Percentiles rank a stretch among this genome's conserved stretches.
These are phyloP conservation scores for Atta colombica DNA, from an alignment of 1,140 invertebrate species.

Conservation along the genomic window DNA sequence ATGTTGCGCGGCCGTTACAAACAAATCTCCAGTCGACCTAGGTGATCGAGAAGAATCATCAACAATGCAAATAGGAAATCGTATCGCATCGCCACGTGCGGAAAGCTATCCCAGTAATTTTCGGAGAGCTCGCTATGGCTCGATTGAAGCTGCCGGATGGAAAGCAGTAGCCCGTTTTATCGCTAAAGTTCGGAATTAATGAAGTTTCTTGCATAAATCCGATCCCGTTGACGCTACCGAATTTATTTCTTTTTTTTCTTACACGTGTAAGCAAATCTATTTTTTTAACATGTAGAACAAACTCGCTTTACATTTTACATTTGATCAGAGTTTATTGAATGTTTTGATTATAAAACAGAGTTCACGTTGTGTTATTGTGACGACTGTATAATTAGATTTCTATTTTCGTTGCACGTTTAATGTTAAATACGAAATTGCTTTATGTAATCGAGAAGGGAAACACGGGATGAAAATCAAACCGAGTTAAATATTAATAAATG, in stretches of 20 bases:
- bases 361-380: neutral
- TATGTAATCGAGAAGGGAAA: neutral
- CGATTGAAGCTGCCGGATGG: neutral
- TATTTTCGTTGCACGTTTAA: constrained; percentile 8
- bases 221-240: neutral
- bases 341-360: neutral
- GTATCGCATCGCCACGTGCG: neutral
- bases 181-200: constrained; percentile 13
- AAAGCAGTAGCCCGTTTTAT: neutral
- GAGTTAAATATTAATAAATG: neutral
- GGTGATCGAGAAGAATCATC: neutral
- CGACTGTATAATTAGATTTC: constrained; percentile 24
- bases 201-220: constrained; percentile 13
- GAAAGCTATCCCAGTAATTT: constrained; percentile 10
- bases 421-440: constrained; percentile 14
- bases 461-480: neutral
- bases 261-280: neutral
- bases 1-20: constrained; percentile 54
- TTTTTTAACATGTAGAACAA: neutral
- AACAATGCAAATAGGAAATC: constrained; percentile 33
- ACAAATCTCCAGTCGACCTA: constrained; percentile 49
- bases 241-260: neutral
- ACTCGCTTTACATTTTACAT: neutral
- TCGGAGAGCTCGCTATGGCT: neutral
- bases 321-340: neutral